Base-by-base conservation (phyloP, 2,888 invertebrate genomes). In the Phengaris arion region DNA sequence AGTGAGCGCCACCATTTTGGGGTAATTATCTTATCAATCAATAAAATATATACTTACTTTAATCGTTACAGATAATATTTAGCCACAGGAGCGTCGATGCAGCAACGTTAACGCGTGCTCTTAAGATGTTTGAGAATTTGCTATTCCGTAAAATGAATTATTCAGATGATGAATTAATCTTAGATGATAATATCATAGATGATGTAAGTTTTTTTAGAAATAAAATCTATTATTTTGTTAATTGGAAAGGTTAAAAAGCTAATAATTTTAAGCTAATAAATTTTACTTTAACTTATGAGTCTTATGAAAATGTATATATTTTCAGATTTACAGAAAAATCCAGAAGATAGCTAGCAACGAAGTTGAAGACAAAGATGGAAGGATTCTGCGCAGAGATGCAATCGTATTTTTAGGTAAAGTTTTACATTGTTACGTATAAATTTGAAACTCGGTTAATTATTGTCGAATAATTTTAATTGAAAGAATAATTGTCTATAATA, bases 351-450 rank as follows among this genome's bases (percentile, higher is more conserved):
- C 82, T 0, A 77, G 77, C 0, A 79, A 79, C 0, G 81, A 77
- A 10, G 78, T 76, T 3, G 79, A 77, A 0, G 82, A 77, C 0
- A 86, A 82, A 77, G 82, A 85, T 0, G 83, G 80, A 0, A 85
- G 88, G 74, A 75, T 85, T 4, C 80, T 90, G 5, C 84, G 84
- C 22, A 84, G 86, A 77, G 83, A 87, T 72, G 76, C 86, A 0
- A 72, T 83, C 5, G 78, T 86, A 77, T 89, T 89, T 76, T 77
- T 89, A 46, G 88, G 89, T 88, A 77, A 57, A 57, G 6, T 51
- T 51, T 51, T 5, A 51, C 7, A 10, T 51, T 51, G 7, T 5
- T 5, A 5, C 6, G 51, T 51, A 9, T 7, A 35, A 2, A 35
- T 35, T 35, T 35, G 2, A 35, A 35, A 35, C 35, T 35, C 35